These are phyloP conservation scores for Diploscapter pachys DNA, from an alignment of 1,140 invertebrate species.

Conservation along the genomic window DNA sequence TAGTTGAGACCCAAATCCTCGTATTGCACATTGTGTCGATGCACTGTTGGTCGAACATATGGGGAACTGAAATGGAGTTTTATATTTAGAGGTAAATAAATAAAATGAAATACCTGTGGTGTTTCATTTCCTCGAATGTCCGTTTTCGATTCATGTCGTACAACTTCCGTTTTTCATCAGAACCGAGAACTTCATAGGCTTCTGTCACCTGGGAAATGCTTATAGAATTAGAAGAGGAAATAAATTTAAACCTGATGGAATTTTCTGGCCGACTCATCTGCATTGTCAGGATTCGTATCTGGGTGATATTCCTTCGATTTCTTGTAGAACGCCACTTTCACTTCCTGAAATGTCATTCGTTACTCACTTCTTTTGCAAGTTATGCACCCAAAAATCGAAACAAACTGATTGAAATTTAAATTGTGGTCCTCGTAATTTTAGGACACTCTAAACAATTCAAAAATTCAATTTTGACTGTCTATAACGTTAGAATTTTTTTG, in stretches of 20 bases:
- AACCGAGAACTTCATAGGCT: slow-evolving; percentile 61
- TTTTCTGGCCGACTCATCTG: slow-evolving; percentile 45
- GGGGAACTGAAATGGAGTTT: not conserved
- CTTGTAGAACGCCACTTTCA: slow-evolving; percentile 84
- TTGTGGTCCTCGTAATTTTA: too few relatives aligned
- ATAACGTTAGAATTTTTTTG: too few relatives aligned
- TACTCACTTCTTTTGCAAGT: not conserved
- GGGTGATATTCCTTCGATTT: slow-evolving; percentile 83
- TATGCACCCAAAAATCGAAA: not conserved
- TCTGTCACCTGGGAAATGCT: slow-evolving; percentile 26
- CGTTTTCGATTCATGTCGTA: slow-evolving; percentile 51
- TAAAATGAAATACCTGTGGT: not conserved
- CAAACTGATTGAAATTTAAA: too few relatives aligned
- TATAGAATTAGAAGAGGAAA: slow-evolving; percentile 6
- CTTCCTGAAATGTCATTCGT: slow-evolving; percentile 63
- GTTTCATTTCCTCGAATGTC: not conserved
- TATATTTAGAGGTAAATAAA: slow-evolving; percentile 1
- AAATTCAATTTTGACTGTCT: too few relatives aligned
- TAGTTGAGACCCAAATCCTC: slow-evolving; percentile 41
- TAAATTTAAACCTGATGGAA: slow-evolving; percentile 37
- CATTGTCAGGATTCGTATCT: slow-evolving; percentile 73
- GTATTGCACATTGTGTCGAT: slow-evolving; percentile 18
- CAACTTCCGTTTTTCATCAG: slow-evolving; percentile 57
- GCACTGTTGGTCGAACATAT: not conserved
- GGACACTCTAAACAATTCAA: slow-evolving; percentile 1